Conservation (phyloP, 2,888 invertebrate genomes). For the Julus scanicus region DNA sequence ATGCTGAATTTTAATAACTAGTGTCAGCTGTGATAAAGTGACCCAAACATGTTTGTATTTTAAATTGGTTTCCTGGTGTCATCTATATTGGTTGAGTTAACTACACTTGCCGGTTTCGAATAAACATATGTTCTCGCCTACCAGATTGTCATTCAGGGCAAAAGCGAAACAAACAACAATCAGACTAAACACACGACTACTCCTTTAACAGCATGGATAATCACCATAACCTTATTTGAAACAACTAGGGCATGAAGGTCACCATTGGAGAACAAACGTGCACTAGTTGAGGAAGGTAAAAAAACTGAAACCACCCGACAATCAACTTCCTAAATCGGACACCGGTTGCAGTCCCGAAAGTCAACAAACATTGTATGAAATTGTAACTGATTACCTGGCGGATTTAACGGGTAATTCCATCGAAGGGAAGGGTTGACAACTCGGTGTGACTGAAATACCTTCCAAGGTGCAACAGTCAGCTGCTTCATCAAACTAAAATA, state of each 20-base stretch:
- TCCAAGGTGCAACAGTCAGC: conserved; percentile 56
- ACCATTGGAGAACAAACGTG: conserved; percentile 8
- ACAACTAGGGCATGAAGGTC: conserved; percentile 48
- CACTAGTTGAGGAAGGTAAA: not conserved
- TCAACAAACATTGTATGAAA: not conserved
- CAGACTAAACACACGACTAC: not conserved
- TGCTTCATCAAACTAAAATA: conserved; percentile 55
- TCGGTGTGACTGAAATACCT: conserved; percentile 56
- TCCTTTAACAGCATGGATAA: conserved; percentile 10
- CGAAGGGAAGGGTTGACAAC: conserved; percentile 48
- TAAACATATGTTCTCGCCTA: not conserved
- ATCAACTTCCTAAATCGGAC: conserved; percentile 41
- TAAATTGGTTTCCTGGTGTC: too few relatives aligned
- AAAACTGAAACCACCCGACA: conserved; percentile 3
- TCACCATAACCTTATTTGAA: not conserved
- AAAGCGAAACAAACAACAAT: not conserved
- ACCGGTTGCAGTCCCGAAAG: not conserved
- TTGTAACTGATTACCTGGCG: conserved; percentile 14
- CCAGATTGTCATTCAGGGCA: not conserved
- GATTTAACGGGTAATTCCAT: conserved; percentile 40
- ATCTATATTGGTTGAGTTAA: too few relatives aligned
- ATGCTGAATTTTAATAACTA: too few relatives aligned
- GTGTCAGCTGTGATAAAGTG: too few relatives aligned
- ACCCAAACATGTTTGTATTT: too few relatives aligned
- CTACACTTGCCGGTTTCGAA: too few relatives aligned